phyloP scores from a whole-genome alignment of 2,888 invertebrate species.

The Herminia tarsipennalis region DNA sequence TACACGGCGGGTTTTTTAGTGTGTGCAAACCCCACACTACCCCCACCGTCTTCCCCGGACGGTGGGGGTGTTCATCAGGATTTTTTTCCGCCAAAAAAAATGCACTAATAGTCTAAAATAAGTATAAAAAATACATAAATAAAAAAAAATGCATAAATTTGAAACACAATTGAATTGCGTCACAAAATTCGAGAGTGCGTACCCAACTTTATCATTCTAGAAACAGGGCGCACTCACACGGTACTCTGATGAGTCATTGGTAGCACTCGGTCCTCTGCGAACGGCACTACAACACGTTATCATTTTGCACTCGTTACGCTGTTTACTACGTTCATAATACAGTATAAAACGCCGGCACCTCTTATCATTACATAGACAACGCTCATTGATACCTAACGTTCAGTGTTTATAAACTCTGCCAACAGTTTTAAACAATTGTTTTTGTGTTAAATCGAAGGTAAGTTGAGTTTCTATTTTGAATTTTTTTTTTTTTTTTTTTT shows the following conservation, averaged over 20 bases:
- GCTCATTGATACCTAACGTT: constrained; percentile 6
- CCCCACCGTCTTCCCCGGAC: no score
- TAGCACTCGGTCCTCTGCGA: constrained; percentile 3
- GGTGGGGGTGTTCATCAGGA: no score
- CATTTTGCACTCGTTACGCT: constrained; percentile 15
- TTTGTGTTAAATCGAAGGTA: not conserved
- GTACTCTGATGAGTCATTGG: not conserved
- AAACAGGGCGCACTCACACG: not conserved
- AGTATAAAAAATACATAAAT: no score
- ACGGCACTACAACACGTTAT: constrained; percentile 10
- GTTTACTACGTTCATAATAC: not conserved
- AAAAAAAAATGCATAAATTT: no score
- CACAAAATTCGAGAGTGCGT: no score
- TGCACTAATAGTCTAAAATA: no score
- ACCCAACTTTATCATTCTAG: not conserved
- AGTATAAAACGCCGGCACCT: not conserved
- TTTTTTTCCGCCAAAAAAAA: no score
- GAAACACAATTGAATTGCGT: no score
- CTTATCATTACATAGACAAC: constrained; percentile 8
- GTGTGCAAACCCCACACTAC: no score
- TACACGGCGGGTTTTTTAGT: no score
- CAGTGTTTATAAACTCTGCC: not conserved
- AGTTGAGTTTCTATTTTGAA: not conserved
- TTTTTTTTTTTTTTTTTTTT: not conserved
- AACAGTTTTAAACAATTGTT: constrained; percentile 3